Evolutionary conservation across 1,140 invertebrate genomes (phyloP).

Genomic region (Elymnias hypermnestra): DNA sequence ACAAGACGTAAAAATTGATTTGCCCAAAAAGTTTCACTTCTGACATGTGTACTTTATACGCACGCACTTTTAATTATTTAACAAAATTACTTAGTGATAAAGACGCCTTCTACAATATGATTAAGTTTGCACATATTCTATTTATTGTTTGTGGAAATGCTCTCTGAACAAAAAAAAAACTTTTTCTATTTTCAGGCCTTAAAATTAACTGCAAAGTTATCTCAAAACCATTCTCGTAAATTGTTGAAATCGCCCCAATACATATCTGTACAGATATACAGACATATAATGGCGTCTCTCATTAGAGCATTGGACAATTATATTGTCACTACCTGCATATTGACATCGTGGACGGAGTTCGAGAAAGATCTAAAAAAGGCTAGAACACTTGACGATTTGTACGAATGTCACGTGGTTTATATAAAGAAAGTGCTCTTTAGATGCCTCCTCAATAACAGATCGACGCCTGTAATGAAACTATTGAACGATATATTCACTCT

Average conservation of each 20-base stretch:
- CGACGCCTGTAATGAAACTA: slow-evolving; percentile 79
- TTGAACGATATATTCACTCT: slow-evolving; percentile 83
- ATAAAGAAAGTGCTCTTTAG: slow-evolving; percentile 83
- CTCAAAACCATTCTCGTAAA: slow-evolving; percentile 56
- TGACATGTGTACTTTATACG: too few species aligned
- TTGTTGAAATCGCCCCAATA: slow-evolving; percentile 77
- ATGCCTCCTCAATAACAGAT: slow-evolving; percentile 82
- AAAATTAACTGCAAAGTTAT: slow-evolving; percentile 77
- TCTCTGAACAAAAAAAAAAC: too few species aligned
- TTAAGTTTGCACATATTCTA: too few species aligned
- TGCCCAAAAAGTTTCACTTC: too few species aligned
- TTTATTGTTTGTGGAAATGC: too few species aligned
- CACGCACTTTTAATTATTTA: too few species aligned
- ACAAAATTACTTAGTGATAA: too few species aligned
- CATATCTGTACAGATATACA: slow-evolving; percentile 79
- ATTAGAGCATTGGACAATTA: slow-evolving; percentile 84
- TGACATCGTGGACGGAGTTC: slow-evolving; percentile 83
- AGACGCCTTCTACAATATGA: too few species aligned
- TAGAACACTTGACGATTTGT: slow-evolving; percentile 81
- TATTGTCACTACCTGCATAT: slow-evolving; percentile 82
- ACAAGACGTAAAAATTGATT: too few species aligned
- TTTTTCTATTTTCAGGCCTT: slow-evolving; percentile 54
- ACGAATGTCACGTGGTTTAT: slow-evolving; percentile 81
- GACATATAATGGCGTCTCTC: slow-evolving; percentile 85
- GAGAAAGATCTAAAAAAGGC: slow-evolving; percentile 80